Evolutionary conservation across 2,888 invertebrate genomes (phyloP), one percentile per base, ranked within the genome.

Genomic region (Lasiommata megera): DNA sequence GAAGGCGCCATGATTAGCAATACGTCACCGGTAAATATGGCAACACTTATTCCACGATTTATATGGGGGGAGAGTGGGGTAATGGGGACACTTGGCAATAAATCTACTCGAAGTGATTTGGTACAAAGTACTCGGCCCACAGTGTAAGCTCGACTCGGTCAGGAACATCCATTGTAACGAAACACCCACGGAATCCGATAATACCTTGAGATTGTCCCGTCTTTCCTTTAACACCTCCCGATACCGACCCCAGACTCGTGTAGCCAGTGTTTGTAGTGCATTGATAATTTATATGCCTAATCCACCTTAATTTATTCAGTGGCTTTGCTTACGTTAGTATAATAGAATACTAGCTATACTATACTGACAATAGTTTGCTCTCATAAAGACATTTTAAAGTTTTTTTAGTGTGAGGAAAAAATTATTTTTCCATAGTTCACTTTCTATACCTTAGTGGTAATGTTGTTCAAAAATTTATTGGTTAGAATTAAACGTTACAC

Each of bases 21-120:
- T 78, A 87, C 85, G 87, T 88, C 89, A 88, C 86, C 80, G 73
- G 85, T 88, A 89, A 90, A 89, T 89, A 89, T 89, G 88, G 87
- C 82, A 87, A 88, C 88, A 89, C 88, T 89, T 88, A 87, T 88
- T 88, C 79, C 76, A 80, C 82, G 79, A 90, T 89, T 89, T 88
- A 88, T 89, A 78, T 75, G 67, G 79, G 74, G 83, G 82, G 82
- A 78, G 77, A 79, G 76, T 78, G 84, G 87, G 86, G 84, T 77
- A 79, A 80, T 72, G 79, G 84, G 82, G 84, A 81, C 80, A 80
- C 68, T 78, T 60, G 70, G 84, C 76, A 82, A 90, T 90, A 90
- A 90, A 90, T 90, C 85, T 86, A 78, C 70, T 68, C 75, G 79
- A 84, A 88, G 88, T 89, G 89, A 90, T 88, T 89, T 84, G 80